Percentiles rank a stretch among this genome's conserved stretches.
Evolutionary conservation across 2,113 vertebrate genomes (phyloP).

Genomic region (Pollimyrus isidori): DNA sequence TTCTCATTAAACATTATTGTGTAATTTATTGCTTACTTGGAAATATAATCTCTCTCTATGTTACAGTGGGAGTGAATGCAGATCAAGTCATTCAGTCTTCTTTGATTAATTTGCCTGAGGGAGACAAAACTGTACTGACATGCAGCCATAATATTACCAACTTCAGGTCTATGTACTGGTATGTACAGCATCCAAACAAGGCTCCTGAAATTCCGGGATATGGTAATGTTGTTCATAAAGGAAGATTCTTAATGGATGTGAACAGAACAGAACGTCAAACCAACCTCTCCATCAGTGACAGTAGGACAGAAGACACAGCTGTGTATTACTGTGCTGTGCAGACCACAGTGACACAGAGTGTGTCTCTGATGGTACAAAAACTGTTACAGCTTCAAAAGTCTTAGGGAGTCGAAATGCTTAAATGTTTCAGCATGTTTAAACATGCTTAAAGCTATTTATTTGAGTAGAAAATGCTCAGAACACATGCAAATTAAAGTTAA

Average conservation of each 20-base stretch:
- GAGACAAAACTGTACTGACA: background rate
- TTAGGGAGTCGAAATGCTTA: no score
- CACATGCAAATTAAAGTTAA: no score
- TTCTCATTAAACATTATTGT: no score
- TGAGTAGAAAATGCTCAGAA: no score
- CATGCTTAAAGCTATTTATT: no score
- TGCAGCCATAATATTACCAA: background rate
- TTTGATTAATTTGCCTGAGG: background rate
- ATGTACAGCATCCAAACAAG: background rate
- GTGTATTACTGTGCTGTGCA: slow-evolving; percentile 20
- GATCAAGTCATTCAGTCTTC: background rate
- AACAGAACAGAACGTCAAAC: background rate
- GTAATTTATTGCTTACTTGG: no score
- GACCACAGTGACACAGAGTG: slow-evolving; percentile 19
- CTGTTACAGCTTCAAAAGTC: background rate
- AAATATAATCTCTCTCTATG: background rate
- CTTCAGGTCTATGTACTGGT: background rate
- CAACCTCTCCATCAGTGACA: background rate
- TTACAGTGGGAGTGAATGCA: background rate
- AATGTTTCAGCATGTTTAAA: no score
- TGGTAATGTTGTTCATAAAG: background rate
- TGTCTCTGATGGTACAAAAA: background rate
- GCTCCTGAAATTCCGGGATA: background rate
- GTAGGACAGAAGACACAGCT: slow-evolving; percentile 1
- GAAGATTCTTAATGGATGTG: background rate